Conservation (phyloP, 2,888 invertebrate genomes). For the Lepidocyrtinus sp. region DNA sequence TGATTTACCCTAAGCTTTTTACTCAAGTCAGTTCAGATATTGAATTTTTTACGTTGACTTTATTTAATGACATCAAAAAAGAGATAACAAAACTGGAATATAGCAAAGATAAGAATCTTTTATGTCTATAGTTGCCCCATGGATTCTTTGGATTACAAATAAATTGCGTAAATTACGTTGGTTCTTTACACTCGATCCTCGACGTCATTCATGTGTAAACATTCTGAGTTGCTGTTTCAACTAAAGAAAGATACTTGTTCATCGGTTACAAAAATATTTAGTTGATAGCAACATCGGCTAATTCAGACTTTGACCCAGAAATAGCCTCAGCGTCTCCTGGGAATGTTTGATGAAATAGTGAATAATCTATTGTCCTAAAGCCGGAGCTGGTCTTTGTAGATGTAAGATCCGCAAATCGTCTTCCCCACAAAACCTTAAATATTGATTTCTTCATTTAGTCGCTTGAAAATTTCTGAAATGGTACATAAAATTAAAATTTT, state of each 20-base stretch:
- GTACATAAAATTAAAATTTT: not conserved
- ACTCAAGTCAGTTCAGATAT: too few relatives aligned
- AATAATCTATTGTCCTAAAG: conserved; percentile 60
- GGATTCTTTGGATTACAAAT: not conserved
- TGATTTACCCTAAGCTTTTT: too few relatives aligned
- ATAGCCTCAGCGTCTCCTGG: too few relatives aligned
- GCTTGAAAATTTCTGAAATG: not conserved
- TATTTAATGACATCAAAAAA: too few relatives aligned
- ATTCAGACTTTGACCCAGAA: conserved; percentile 16
- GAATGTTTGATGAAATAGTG: conserved; percentile 59
- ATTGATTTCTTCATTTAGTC: not conserved
- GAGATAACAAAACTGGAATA: too few relatives aligned
- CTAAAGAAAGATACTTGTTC: too few relatives aligned
- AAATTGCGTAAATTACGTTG: not conserved
- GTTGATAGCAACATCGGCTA: not conserved
- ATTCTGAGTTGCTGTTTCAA: not conserved
- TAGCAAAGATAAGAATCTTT: too few relatives aligned
- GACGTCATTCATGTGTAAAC: not conserved
- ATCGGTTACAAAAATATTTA: too few relatives aligned
- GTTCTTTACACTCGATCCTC: not conserved
- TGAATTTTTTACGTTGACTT: too few relatives aligned
- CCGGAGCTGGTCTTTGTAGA: conserved; percentile 55
- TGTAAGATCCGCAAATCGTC: conserved; percentile 59
- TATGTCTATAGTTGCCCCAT: too few relatives aligned
- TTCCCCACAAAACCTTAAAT: conserved; percentile 65